Conservation (phyloP, 2,797 vertebrate species). For the Syngnathus rostellatus region DNA sequence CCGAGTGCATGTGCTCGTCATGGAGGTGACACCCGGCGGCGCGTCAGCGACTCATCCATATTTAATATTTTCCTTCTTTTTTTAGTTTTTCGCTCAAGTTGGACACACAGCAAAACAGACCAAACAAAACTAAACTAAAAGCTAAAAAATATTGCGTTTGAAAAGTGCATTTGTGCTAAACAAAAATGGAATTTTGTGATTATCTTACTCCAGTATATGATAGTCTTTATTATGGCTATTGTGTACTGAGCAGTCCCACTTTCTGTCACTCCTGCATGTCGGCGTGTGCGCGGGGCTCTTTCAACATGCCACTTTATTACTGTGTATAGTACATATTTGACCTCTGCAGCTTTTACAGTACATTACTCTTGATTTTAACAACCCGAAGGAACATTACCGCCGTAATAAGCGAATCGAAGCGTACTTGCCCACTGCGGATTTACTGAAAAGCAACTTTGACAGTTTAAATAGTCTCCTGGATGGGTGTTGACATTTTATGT, state of each 20-base stretch:
- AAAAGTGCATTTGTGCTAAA: not conserved
- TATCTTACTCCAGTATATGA: slow-evolving; percentile 2
- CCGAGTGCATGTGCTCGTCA: slow-evolving; percentile 4
- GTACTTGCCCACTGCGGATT: not conserved
- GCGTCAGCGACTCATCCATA: slow-evolving; percentile 5
- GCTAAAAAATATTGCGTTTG: not conserved
- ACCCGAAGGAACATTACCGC: not conserved
- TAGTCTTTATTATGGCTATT: not conserved
- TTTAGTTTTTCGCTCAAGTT: not conserved
- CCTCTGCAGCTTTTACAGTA: slow-evolving; percentile 3
- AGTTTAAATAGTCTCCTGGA: slow-evolving; percentile 1
- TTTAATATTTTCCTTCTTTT: not conserved
- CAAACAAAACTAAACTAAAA: no score
- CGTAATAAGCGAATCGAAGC: not conserved
- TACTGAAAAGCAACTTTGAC: not conserved
- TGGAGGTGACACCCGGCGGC: slow-evolving; percentile 5
- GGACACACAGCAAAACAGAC: not conserved
- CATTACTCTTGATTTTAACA: slow-evolving; percentile 5
- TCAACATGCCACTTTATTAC: not conserved
- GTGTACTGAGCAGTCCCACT: not conserved
- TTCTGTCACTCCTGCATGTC: not conserved
- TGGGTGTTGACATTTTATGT: not conserved
- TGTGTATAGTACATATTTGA: slow-evolving; percentile 1
- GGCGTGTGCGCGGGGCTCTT: not conserved
- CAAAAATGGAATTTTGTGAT: not conserved